These are phyloP conservation scores for Argynnis bischoffii DNA, from an alignment of 2,888 invertebrate genomes.

Conservation along the genomic window DNA sequence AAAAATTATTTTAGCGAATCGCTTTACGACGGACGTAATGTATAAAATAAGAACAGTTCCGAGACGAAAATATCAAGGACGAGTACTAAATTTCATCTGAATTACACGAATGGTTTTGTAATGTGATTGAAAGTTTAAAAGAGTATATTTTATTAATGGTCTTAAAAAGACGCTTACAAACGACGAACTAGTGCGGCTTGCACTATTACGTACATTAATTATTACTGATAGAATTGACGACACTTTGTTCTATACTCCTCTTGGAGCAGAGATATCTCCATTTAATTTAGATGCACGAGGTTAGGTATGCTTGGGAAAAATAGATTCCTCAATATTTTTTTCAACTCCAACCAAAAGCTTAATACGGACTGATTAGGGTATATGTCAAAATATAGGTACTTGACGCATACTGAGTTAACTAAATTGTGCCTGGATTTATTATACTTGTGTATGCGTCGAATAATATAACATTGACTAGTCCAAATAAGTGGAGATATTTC, in stretches of 20 bases:
- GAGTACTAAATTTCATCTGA: constrained; percentile 37
- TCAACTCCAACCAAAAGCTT: constrained; percentile 33
- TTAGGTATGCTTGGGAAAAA: constrained; percentile 38
- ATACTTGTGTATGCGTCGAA: constrained; percentile 31
- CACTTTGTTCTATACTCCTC: constrained; percentile 51
- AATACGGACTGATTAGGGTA: not conserved
- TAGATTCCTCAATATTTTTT: constrained; percentile 50
- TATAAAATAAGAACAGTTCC: constrained; percentile 44
- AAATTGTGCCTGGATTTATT: constrained; percentile 53
- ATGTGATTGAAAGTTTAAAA: constrained; percentile 36
- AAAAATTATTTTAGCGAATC: constrained; percentile 61
- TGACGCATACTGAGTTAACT: constrained; percentile 30
- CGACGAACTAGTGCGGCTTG: constrained; percentile 56
- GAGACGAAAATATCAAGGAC: constrained; percentile 45
- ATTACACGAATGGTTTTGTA: constrained; percentile 36
- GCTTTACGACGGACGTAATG: constrained; percentile 67
- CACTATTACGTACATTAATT: constrained; percentile 53
- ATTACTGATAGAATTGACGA: constrained; percentile 60
- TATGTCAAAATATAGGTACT: constrained; percentile 9
- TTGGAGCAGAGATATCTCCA: constrained; percentile 65
- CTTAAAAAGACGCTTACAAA: constrained; percentile 65
- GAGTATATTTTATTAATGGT: constrained; percentile 61
- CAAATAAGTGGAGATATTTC: constrained; percentile 45
- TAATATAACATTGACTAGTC: not conserved
- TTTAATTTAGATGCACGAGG: constrained; percentile 8